Conservation (phyloP, 1,140 invertebrate species). For the Drosophila azteca region DNA sequence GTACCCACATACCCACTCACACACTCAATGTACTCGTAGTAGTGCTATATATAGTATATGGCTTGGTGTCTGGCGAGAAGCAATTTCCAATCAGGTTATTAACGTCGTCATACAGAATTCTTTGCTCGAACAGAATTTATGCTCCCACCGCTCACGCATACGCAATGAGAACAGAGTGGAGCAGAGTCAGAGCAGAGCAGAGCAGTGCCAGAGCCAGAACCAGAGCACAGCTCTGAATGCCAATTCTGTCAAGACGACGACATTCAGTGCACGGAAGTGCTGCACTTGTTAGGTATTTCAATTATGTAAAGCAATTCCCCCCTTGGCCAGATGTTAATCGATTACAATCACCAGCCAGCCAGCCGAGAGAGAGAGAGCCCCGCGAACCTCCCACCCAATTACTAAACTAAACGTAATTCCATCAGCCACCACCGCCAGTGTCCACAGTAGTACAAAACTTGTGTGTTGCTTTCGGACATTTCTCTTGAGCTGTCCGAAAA, state of each 20-base stretch:
- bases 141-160: slow-evolving; percentile 61
- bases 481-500: slow-evolving; percentile 31
- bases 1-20: slow-evolving; percentile 14
- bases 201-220: neutral
- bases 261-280: slow-evolving; percentile 52
- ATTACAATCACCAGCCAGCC: slow-evolving; percentile 10
- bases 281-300: slow-evolving; percentile 54
- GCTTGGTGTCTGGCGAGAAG: slow-evolving; percentile 2
- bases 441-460: slow-evolving; percentile 13
- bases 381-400: neutral
- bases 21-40: neutral
- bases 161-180: slow-evolving; percentile 53
- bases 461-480: slow-evolving; percentile 22
- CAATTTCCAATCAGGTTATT: slow-evolving; percentile 67
- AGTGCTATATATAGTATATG: neutral
- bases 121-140: slow-evolving; percentile 60
- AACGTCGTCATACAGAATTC: slow-evolving; percentile 56
- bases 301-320: slow-evolving; percentile 45
- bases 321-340: slow-evolving; percentile 5
- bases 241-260: neutral
- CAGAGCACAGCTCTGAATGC: slow-evolving; percentile 25
- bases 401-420: too few species aligned
- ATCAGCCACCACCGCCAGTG: slow-evolving; percentile 12
- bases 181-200: neutral
- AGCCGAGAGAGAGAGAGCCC: neutral